Evolutionary conservation across 2,888 invertebrate genomes (phyloP).

Genomic region (Andrena minutula): DNA sequence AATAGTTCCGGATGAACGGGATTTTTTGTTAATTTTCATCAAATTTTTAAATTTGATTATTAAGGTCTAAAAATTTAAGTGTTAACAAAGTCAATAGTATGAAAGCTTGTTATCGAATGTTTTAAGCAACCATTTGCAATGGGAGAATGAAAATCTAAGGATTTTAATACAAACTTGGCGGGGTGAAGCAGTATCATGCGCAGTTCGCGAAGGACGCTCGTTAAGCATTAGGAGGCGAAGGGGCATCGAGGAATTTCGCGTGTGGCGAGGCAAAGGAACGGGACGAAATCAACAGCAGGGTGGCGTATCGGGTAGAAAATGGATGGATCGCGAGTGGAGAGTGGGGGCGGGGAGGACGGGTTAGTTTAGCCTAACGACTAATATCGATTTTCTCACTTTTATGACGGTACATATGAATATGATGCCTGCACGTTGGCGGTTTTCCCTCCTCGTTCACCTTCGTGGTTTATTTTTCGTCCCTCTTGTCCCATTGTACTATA

Average conservation of each 20-base stretch:
- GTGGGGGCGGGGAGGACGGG: neutral
- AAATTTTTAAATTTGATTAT: too few relatives aligned
- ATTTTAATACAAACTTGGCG: too few relatives aligned
- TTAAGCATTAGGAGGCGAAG: neutral
- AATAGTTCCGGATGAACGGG: too few relatives aligned
- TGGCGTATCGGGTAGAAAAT: conserved; percentile 32
- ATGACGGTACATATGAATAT: conserved; percentile 69
- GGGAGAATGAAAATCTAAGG: too few relatives aligned
- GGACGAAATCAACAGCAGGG: conserved; percentile 32
- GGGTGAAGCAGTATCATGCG: too few relatives aligned
- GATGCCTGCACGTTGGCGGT: conserved; percentile 49
- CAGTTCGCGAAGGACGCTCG: neutral
- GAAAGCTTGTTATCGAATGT: too few relatives aligned
- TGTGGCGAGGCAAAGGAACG: conserved; percentile 9
- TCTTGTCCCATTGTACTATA: conserved; percentile 47
- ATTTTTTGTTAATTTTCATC: too few relatives aligned
- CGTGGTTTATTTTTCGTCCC: conserved; percentile 20
- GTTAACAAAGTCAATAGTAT: too few relatives aligned
- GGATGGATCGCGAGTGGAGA: conserved; percentile 15
- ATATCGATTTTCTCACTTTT: conserved; percentile 77
- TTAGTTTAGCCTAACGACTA: conserved; percentile 64
- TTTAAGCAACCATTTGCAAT: too few relatives aligned
- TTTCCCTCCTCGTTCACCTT: conserved; percentile 43
- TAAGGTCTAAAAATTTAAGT: too few relatives aligned
- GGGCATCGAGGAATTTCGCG: conserved; percentile 1